Evolutionary conservation across 2,888 invertebrate species (phyloP), one percentile per base, ranked within the genome.

Genomic region (Euphydryas editha): DNA sequence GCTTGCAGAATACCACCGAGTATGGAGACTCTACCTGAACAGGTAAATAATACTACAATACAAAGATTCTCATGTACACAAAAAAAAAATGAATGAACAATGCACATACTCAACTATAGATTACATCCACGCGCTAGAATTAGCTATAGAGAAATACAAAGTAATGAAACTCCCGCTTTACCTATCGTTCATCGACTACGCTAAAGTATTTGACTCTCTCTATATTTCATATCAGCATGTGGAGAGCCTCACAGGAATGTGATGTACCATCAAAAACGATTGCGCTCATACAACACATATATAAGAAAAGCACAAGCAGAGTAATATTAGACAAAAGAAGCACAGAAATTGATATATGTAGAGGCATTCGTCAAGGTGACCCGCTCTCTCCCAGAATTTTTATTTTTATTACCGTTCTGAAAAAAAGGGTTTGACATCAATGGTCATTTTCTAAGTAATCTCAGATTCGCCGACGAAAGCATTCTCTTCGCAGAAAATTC

Each of bases 341-440:
- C 42, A 13, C 42, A 15, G 42, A 42, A 42, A 15, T 59, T 21
- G 24, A 47, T 24, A 46, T 59, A 11, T 30, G 47, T 21, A 59
- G 47, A 59, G 59, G 44, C 15, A 21, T 44, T 7, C 44, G n/a
- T 44, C 59, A 59, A 30, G 59, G 59, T 20, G 59, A 59, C 10
- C 59, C 59, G 7, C 18, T 59, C 15, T 59, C 59, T 13, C 47
- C 36, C n/a, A 59, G 36, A 49, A n/a, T n/a, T n/a, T n/a, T n/a
- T n/a, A 15, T 36, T 10, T 49, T 59, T 17, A 49, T 37, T 8
- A 30, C 59, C 18, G 59, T 59, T 1, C 49, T 59, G 17, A 17
- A 47, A 59, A 47, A 20, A n/a, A n/a, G 70, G 70, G 5, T 36
- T 70, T 39, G 20, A 24, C 8, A 68, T 70, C 30, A 39, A 65